phyloP scores from a whole-genome alignment of 2,888 invertebrate genomes.

The Athalia rosae region DNA sequence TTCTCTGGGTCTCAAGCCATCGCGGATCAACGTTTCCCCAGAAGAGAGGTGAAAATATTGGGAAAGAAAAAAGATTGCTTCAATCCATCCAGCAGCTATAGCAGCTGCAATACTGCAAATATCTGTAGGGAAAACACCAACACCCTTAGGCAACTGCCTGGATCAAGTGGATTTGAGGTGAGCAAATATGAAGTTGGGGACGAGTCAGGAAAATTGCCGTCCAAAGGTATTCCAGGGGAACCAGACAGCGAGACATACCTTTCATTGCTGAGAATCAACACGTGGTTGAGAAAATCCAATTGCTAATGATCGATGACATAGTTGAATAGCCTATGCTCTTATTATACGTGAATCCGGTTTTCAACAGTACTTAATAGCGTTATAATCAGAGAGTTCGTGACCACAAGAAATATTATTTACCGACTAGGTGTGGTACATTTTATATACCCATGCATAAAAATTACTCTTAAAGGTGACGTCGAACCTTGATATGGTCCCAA shows the following conservation, averaged over 20 bases:
- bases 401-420: not conserved
- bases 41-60: conserved; percentile 65
- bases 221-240: conserved; percentile 9
- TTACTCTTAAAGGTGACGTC: conserved; percentile 30
- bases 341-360: not conserved
- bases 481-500: not conserved
- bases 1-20: conserved; percentile 48
- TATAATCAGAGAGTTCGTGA: too few relatives aligned
- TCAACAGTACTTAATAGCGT: not conserved
- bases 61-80: conserved; percentile 57
- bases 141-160: too few relatives aligned
- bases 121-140: too few relatives aligned
- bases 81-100: not conserved
- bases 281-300: conserved; percentile 36
- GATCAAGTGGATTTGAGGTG: conserved; percentile 28
- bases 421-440: not conserved
- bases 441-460: conserved; percentile 3
- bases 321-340: not conserved
- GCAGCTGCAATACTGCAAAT: not conserved
- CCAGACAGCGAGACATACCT: conserved; percentile 38
- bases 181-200: conserved; percentile 19
- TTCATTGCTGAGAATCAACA: conserved; percentile 34
- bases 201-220: not conserved
- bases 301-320: not conserved
- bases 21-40: conserved; percentile 36